Evolutionary conservation across 2,113 vertebrate species (phyloP), one percentile per base, ranked within the genome.

Genomic region (Brienomyrus longianalis): DNA sequence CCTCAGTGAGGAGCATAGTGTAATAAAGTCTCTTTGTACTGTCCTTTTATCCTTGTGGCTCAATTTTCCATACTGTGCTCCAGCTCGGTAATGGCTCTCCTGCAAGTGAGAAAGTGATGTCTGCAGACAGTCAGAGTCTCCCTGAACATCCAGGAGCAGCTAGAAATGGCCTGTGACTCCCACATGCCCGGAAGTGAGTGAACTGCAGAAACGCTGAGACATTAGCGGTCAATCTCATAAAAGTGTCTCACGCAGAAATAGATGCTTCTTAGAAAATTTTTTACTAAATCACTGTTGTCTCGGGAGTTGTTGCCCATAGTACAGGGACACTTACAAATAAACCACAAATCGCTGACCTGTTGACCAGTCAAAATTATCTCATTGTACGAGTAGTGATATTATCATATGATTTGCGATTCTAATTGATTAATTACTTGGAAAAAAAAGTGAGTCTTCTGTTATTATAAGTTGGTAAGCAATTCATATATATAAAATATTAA

Each of bases 401-500:
- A 50, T 50, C 21, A n/a, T 62, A 62, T 62, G 21, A 31, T 70
- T 70, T 70, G 31, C 3, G 10, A 70, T 31, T 31, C n/a, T 11
- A 70, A 13, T 31, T 31, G 27, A 70, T 70, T 31, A 70, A 70
- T 13, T 31, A 70, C 9, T 77, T 77, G 13, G 31, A 39, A 83
- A 45, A 83, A 45, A 83, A 45, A 45, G 5, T 83, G 31, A n/a
- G 13, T 83, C 17, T 21, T 80, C 31, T 80, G 27, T 15, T n/a
- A 48, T 27, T 86, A 31, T 50, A n/a, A 27, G n/a, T 83, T 45
- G 39, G 43, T 52, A 48, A 51, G 11, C 21, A 50, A n/a, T 74
- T 90, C 77, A 45, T 77, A 54, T 59, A 88, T 66, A 88, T 84
- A 48, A 77, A 88, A 39, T 39, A 39, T 39, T 39, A 1, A 88